Conservation (phyloP, 2,113 vertebrate genomes). For the Triplophysa tibetana region DNA sequence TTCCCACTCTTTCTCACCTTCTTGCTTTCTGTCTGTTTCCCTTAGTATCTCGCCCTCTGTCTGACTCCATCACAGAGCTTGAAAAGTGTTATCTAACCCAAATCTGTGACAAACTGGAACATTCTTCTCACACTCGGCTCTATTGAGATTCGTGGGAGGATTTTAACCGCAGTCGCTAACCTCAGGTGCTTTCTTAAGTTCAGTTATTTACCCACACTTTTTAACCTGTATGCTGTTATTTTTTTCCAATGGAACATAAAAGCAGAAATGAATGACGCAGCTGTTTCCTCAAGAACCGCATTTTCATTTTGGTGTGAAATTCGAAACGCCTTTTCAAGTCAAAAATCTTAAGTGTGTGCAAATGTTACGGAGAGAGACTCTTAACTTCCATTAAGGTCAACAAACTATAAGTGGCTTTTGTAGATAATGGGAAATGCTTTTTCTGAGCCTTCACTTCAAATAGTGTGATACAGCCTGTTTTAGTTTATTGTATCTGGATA, state of each 20-base stretch:
- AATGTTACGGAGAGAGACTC: neutral
- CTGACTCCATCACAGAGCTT: neutral
- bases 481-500: neutral
- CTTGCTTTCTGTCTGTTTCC: neutral
- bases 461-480: slow-evolving; percentile 1
- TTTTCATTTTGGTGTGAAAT: too few relatives aligned
- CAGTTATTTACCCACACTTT: neutral
- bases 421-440: slow-evolving; percentile 17
- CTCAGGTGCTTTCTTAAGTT: slow-evolving; percentile 1
- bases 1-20: neutral
- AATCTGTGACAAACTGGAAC: slow-evolving; percentile 19
- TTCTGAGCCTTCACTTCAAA: slow-evolving; percentile 1
- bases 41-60: neutral
- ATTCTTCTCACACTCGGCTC: neutral
- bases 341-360: neutral
- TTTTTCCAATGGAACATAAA: too few relatives aligned
- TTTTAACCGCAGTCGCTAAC: neutral
- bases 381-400: neutral
- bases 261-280: too few relatives aligned
- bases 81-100: slow-evolving; percentile 35
- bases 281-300: too few relatives aligned
- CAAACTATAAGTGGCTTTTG: slow-evolving; percentile 1
- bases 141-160: neutral
- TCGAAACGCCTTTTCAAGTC: neutral
- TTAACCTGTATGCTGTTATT: too few relatives aligned